Evolutionary conservation across 2,888 invertebrate species (phyloP).

Genomic region (Chironomus riparius): DNA sequence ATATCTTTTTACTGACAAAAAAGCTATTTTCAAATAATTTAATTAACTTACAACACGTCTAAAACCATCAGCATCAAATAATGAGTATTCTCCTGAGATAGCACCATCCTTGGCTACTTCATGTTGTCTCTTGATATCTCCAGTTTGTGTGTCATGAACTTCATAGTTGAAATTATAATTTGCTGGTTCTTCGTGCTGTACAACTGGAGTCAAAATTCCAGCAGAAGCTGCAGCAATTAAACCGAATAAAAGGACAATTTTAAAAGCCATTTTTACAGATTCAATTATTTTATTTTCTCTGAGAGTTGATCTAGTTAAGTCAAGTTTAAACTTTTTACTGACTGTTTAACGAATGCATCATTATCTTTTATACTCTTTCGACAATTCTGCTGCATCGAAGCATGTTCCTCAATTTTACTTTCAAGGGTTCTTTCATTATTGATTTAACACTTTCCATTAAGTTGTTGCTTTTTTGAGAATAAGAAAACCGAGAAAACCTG

Average conservation of each 20-base stretch:
- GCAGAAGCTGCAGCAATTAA: neutral
- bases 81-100: constrained; percentile 18
- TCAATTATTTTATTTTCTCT: no score
- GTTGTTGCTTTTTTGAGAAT: no score
- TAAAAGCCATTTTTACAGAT: neutral
- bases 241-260: neutral
- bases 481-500: no score
- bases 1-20: neutral
- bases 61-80: constrained; percentile 20
- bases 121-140: constrained; percentile 3
- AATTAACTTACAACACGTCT: neutral
- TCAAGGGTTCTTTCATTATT: no score
- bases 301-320: no score
- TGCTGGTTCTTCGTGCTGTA: neutral
- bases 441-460: no score
- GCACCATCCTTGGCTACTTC: neutral
- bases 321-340: no score
- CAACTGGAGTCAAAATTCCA: no score
- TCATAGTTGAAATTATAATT: constrained; percentile 24
- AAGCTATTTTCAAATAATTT: neutral
- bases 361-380: no score
- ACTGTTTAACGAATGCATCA: no score
- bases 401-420: no score
- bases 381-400: no score
- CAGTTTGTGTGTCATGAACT: constrained; percentile 14